Evolutionary conservation across 2,888 invertebrate species (phyloP).

Genomic region (Cryptocephalus primarius): DNA sequence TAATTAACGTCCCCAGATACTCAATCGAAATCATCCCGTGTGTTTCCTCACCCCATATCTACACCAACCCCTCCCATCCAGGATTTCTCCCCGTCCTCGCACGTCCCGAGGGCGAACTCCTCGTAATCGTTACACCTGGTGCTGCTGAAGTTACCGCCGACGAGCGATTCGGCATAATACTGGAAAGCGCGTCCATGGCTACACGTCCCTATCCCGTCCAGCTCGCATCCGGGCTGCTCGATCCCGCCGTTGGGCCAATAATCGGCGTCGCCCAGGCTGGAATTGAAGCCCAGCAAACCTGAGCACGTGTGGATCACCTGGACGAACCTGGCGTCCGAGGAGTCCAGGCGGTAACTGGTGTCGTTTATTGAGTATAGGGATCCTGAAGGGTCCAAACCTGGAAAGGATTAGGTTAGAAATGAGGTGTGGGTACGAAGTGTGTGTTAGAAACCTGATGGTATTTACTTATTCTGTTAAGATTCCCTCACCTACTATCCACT

Average conservation of each 20-base stretch:
- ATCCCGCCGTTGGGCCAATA: conserved; percentile 28
- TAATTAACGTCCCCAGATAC: too few relatives aligned
- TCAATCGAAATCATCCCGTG: too few relatives aligned
- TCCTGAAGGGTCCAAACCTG: conserved; percentile 27
- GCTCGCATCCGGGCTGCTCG: conserved; percentile 25
- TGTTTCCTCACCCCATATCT: not conserved
- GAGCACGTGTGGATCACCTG: conserved; percentile 27
- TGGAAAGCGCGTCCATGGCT: conserved; percentile 27
- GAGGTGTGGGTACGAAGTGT: too few relatives aligned
- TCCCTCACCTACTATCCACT: too few relatives aligned
- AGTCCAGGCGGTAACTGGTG: conserved; percentile 21
- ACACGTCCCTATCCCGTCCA: conserved; percentile 28
- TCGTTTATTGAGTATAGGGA: conserved; percentile 19
- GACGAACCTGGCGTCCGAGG: conserved; percentile 25
- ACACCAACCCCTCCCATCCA: not conserved
- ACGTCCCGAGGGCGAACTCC: not conserved
- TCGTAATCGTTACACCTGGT: not conserved
- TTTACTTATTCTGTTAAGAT: too few relatives aligned
- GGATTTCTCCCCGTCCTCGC: not conserved
- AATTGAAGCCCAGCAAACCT: conserved; percentile 9
- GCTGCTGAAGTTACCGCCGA: not conserved
- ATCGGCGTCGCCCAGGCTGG: conserved; percentile 25
- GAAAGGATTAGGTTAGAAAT: not conserved
- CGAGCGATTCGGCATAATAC: not conserved
- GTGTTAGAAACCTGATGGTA: too few relatives aligned